Conservation (phyloP, 2,113 vertebrate genomes). For the Rhinolophus ferrumequinum region DNA sequence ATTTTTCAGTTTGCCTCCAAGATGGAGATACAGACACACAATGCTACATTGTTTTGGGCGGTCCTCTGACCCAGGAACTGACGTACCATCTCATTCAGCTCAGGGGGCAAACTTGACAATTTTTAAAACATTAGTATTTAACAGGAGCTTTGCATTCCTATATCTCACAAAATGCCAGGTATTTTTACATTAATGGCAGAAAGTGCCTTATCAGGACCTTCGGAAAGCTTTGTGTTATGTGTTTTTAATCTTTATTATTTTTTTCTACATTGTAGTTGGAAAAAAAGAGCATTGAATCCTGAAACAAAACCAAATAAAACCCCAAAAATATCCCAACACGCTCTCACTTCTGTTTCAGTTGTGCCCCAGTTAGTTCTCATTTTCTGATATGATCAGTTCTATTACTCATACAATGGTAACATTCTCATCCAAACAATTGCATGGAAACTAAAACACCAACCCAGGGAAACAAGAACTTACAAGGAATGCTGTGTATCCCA, state of each 20-base stretch:
- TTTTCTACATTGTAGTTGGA: neutral
- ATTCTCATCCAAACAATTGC: slow-evolving; percentile 1
- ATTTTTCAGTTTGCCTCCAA: neutral
- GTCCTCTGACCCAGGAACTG: neutral
- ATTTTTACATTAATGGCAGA: neutral
- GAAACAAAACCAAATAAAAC: slow-evolving; percentile 44
- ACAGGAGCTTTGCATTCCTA: neutral
- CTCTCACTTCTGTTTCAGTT: neutral
- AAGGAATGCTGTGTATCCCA: neutral
- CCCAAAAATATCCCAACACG: neutral
- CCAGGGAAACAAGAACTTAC: neutral
- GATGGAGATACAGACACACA: neutral
- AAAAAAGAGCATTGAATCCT: neutral
- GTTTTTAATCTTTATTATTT: slow-evolving; percentile 46
- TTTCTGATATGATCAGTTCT: slow-evolving; percentile 73
- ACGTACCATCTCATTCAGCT: neutral
- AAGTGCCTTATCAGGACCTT: slow-evolving; percentile 26
- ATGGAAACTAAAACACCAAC: neutral
- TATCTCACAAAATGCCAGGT: neutral
- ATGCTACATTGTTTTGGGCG: neutral
- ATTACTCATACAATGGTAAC: slow-evolving; percentile 51
- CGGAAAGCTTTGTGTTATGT: neutral
- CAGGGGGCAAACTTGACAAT: neutral
- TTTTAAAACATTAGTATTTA: slow-evolving; percentile 2
- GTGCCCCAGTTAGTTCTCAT: slow-evolving; percentile 25